phyloP scores from a whole-genome alignment of 2,797 vertebrate species.

The Dipus sagitta region DNA sequence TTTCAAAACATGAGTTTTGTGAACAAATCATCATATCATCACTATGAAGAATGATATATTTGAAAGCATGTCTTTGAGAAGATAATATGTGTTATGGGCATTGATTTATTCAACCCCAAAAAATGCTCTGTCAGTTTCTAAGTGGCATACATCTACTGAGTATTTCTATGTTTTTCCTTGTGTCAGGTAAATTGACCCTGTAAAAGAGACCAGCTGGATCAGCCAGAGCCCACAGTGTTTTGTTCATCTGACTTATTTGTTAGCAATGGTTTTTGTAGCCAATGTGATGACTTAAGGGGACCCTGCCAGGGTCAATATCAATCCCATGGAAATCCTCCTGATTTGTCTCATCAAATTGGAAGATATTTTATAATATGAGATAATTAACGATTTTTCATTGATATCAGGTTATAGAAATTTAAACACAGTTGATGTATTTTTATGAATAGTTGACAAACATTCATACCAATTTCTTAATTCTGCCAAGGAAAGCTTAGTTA shows the following conservation, averaged over 20 bases:
- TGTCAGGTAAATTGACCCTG: slow-evolving; percentile 75
- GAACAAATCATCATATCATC: slow-evolving; percentile 72
- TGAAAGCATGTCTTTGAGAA: slow-evolving; percentile 73
- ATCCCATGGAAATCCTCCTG: slow-evolving; percentile 66
- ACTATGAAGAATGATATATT: slow-evolving; percentile 59
- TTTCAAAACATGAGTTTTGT: slow-evolving; percentile 80
- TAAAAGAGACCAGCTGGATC: slow-evolving; percentile 66
- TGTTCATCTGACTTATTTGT: slow-evolving; percentile 75
- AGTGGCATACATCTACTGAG: slow-evolving; percentile 75
- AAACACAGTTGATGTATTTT: slow-evolving; percentile 41
- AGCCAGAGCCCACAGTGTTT: slow-evolving; percentile 71
- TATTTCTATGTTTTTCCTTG: slow-evolving; percentile 75
- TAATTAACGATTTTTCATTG: slow-evolving; percentile 70
- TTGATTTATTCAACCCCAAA: slow-evolving; percentile 70
- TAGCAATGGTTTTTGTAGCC: slow-evolving; percentile 79
- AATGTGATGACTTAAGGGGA: slow-evolving; percentile 80
- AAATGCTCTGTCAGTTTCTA: slow-evolving; percentile 80
- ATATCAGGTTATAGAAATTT: slow-evolving; percentile 35
- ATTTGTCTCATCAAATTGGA: slow-evolving; percentile 70
- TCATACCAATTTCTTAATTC: slow-evolving; percentile 82
- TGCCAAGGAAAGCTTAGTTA: slow-evolving; percentile 81
- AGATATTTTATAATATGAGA: slow-evolving; percentile 69
- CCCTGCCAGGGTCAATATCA: slow-evolving; percentile 74
- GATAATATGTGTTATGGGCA: slow-evolving; percentile 26
- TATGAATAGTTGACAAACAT: slow-evolving; percentile 77